These are phyloP conservation scores for Poicephalus gulielmi DNA, from an alignment of 2,113 vertebrate species.

Conservation along the genomic window DNA sequence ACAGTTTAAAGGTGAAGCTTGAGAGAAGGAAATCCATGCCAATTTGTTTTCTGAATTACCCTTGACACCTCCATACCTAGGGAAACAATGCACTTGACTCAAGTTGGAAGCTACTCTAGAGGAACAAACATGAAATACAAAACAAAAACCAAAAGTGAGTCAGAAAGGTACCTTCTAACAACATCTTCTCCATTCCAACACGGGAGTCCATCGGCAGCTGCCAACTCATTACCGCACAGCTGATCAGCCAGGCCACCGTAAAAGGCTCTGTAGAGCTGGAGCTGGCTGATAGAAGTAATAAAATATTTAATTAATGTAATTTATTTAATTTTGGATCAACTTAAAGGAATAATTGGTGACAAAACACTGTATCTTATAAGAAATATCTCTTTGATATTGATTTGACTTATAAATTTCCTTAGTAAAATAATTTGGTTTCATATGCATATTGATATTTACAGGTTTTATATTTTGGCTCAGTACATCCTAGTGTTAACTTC, in stretches of 20 bases:
- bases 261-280: constrained; percentile 78
- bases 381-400: not conserved
- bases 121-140: not conserved
- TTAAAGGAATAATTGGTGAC: no score
- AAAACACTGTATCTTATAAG: no score
- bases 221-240: constrained; percentile 80
- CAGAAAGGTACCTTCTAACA: constrained; percentile 77
- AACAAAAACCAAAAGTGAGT: not conserved
- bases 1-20: not conserved
- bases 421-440: not conserved
- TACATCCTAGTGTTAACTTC: not conserved
- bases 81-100: not conserved
- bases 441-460: not conserved
- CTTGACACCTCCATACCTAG: not conserved
- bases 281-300: constrained; percentile 75
- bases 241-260: constrained; percentile 83
- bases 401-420: not conserved
- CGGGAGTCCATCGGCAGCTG: constrained; percentile 70
- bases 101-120: not conserved
- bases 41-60: not conserved
- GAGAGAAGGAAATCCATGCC: not conserved
- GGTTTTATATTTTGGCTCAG: not conserved
- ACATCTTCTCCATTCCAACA: constrained; percentile 87
- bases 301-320: no score
- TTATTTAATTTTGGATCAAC: no score